Percentiles rank a stretch among this genome's conserved stretches.
Evolutionary conservation across 2,797 vertebrate genomes (phyloP).

Genomic region (Champsocephalus esox): DNA sequence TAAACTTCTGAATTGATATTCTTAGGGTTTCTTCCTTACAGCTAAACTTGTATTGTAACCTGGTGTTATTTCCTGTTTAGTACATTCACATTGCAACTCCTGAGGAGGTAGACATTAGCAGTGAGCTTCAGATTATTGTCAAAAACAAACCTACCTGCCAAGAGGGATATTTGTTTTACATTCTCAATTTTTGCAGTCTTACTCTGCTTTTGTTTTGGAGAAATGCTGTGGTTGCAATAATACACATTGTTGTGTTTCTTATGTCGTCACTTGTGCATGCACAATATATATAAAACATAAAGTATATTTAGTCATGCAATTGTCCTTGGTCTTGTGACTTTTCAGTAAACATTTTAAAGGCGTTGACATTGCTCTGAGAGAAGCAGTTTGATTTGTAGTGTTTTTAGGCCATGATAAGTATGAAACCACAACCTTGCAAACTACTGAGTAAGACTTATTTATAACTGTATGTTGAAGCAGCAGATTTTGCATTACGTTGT

Average conservation of each 20-base stretch:
- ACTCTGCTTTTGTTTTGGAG: neutral
- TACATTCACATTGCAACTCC: neutral
- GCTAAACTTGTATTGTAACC: neutral
- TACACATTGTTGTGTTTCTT: neutral
- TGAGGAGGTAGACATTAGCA: neutral
- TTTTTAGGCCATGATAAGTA: neutral
- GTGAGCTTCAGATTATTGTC: neutral
- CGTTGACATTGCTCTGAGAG: neutral
- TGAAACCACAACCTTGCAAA: neutral
- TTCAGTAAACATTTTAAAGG: neutral
- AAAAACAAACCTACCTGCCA: neutral
- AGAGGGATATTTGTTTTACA: neutral
- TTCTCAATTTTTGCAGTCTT: neutral
- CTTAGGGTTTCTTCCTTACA: neutral
- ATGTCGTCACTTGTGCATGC: no score
- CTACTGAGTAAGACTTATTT: neutral
- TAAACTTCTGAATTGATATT: neutral
- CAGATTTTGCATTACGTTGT: neutral
- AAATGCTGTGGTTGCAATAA: neutral
- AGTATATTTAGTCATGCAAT: neutral
- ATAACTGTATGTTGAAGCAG: neutral
- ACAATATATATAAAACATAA: neutral
- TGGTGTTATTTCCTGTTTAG: neutral
- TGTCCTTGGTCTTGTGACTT: neutral
- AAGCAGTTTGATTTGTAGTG: neutral